Evolutionary conservation across 2,888 invertebrate species (phyloP).

Genomic region (Caenorhabditis panamensis): DNA sequence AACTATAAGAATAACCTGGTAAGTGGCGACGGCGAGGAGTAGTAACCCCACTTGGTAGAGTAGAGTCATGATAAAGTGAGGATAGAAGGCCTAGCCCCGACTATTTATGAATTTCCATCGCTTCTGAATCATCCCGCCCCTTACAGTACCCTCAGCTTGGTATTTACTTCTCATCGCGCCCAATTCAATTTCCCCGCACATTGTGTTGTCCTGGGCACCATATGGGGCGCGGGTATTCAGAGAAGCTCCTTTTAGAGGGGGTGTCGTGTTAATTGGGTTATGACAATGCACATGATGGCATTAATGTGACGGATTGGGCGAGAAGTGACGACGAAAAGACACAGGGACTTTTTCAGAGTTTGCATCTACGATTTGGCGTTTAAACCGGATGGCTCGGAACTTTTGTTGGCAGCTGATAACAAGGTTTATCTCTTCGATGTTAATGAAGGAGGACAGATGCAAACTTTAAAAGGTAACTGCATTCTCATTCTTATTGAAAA

Average conservation of each 20-base stretch:
- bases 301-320: conserved; percentile 9
- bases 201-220: conserved; percentile 33
- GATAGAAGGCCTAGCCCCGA: conserved; percentile 4
- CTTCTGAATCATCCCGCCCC: conserved; percentile 11
- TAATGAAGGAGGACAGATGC: conserved; percentile 91
- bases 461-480: conserved; percentile 88
- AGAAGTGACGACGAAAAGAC: not conserved
- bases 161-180: conserved; percentile 36
- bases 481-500: not conserved
- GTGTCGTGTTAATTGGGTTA: conserved; percentile 21
- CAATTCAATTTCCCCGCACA: not conserved
- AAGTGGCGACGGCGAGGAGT: conserved; percentile 44
- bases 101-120: conserved; percentile 29
- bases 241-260: not conserved
- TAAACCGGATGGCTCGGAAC: conserved; percentile 93
- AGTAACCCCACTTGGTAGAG: conserved; percentile 66
- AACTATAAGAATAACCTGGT: conserved; percentile 26
- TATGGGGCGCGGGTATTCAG: conserved; percentile 17
- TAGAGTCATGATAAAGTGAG: conserved; percentile 68
- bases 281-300: not conserved
- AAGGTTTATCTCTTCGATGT: conserved; percentile 90
- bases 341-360: conserved; percentile 54
- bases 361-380: conserved; percentile 96
- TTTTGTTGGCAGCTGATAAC: conserved; percentile 94
- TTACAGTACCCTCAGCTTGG: conserved; percentile 37